phyloP scores from a whole-genome alignment of 1,140 invertebrate species.

The Neotoxoptera formosana region DNA sequence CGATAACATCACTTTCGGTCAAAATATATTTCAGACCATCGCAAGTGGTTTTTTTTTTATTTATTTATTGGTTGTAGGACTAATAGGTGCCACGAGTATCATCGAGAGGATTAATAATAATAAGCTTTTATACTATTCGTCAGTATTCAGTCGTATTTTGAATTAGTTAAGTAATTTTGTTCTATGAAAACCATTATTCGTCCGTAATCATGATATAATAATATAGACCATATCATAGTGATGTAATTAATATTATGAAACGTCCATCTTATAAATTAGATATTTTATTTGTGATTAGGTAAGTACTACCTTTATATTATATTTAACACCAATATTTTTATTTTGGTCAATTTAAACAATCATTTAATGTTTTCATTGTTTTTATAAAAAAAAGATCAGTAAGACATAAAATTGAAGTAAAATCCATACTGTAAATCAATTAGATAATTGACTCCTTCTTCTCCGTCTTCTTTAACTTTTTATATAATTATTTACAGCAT shows the following conservation, averaged over 20 bases:
- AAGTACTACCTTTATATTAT: neutral
- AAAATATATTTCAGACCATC: neutral
- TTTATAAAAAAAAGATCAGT: neutral
- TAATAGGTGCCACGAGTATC: neutral
- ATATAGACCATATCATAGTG: neutral
- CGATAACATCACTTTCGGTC: conserved; percentile 25
- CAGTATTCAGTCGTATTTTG: neutral
- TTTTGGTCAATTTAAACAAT: neutral
- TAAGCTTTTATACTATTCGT: neutral
- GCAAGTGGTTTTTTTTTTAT: neutral
- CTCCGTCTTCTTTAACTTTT: neutral
- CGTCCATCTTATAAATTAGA: too few species aligned
- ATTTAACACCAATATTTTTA: neutral
- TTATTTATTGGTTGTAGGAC: too few species aligned
- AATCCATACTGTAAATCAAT: neutral
- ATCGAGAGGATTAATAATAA: neutral
- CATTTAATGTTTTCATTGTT: neutral
- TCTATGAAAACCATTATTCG: neutral
- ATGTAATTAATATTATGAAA: too few species aligned
- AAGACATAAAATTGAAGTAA: neutral
- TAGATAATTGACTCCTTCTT: too few species aligned
- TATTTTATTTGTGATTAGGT: too few species aligned
- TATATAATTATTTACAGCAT: neutral
- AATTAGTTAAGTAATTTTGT: neutral
- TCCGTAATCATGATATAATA: neutral